These are phyloP conservation scores for Bos javanicus DNA, from an alignment of 2,113 vertebrate genomes.

Conservation along the genomic window DNA sequence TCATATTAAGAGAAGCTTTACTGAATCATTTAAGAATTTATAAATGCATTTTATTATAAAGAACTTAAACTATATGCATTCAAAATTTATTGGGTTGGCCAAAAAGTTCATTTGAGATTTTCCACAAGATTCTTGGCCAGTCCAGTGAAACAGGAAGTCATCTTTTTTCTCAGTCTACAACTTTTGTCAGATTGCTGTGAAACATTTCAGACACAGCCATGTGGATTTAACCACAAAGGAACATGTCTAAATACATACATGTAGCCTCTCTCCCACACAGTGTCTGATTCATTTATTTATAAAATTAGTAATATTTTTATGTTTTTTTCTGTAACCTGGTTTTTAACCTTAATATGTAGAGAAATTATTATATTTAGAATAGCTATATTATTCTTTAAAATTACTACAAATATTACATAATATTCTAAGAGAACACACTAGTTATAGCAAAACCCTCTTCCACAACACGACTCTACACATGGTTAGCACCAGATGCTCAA, in stretches of 20 bases:
- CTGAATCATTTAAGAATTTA: not conserved
- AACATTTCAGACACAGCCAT: not conserved
- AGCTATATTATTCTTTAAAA: not conserved
- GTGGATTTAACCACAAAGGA: not conserved
- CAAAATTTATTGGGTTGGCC: not conserved
- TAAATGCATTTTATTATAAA: not conserved
- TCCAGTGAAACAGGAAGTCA: not conserved
- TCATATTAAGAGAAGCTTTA: slow-evolving; percentile 7
- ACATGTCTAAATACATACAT: not conserved
- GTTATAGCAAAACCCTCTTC: not conserved
- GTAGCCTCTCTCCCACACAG: not conserved
- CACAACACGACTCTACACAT: not conserved
- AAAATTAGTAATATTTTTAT: not conserved
- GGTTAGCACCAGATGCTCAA: not conserved
- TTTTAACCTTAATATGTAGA: not conserved
- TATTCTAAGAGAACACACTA: not conserved
- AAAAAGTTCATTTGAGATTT: not conserved
- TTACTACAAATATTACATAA: not conserved
- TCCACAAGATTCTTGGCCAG: not conserved
- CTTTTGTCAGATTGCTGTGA: not conserved
- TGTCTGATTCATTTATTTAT: not conserved
- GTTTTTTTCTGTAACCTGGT: not conserved
- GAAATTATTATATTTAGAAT: not conserved
- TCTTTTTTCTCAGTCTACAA: not conserved
- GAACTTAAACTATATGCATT: not conserved